Percentiles rank a stretch among this genome's conserved stretches.
Evolutionary conservation across 2,113 vertebrate genomes (phyloP).

Genomic region (Conger conger): DNA sequence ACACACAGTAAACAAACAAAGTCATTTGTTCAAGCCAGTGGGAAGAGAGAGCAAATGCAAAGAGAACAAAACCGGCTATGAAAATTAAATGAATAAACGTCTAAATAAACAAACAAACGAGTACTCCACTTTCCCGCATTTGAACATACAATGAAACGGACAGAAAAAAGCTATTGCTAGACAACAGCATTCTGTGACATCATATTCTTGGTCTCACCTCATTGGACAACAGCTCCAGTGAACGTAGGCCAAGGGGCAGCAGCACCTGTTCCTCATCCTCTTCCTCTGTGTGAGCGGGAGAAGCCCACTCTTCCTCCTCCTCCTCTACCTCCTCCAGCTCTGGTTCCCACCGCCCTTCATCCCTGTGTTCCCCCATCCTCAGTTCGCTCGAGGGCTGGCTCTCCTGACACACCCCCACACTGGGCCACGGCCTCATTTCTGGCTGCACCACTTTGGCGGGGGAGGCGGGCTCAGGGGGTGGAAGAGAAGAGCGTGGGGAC

Average conservation of each 20-base stretch:
- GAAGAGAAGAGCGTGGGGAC: constrained; percentile 28
- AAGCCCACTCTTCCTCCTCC: constrained; percentile 63
- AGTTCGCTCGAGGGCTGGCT: constrained; percentile 54
- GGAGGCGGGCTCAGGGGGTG: neutral
- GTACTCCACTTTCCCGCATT: neutral
- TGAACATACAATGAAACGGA: neutral
- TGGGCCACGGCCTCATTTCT: constrained; percentile 52
- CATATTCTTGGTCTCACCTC: constrained; percentile 60
- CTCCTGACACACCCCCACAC: constrained; percentile 50
- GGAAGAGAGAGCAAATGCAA: neutral
- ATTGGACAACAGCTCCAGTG: constrained; percentile 67
- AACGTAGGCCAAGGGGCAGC: constrained; percentile 79
- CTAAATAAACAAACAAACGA: neutral
- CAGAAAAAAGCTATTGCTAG: neutral
- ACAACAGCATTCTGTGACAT: neutral
- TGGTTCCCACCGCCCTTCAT: constrained; percentile 14
- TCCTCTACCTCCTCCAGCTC: constrained; percentile 60
- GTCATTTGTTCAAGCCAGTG: neutral
- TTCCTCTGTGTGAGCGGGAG: constrained; percentile 62
- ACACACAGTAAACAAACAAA: neutral
- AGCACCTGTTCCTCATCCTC: constrained; percentile 78
- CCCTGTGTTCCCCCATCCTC: constrained; percentile 76
- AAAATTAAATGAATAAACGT: neutral
- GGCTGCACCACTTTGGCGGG: constrained; percentile 26
- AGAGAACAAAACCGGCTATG: neutral